These are phyloP conservation scores for Anhinga rufa DNA, from an alignment of 2,113 vertebrate genomes.

Conservation along the genomic window DNA sequence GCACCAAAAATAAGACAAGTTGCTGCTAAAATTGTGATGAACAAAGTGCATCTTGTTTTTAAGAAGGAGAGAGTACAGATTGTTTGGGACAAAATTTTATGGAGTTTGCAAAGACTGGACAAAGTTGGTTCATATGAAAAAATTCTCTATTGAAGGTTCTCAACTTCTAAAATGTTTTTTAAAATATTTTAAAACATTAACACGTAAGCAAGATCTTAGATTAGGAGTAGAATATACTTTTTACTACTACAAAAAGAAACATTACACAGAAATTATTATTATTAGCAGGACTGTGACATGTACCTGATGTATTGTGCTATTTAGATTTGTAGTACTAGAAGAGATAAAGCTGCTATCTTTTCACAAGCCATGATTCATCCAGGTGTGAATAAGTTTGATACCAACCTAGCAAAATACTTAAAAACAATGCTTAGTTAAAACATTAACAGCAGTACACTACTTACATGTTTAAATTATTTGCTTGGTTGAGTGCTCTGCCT, in stretches of 20 bases:
- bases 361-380: neutral
- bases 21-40: conserved; percentile 5
- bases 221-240: neutral
- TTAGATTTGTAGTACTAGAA: neutral
- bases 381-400: neutral
- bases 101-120: neutral
- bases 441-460: neutral
- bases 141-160: neutral
- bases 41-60: conserved; percentile 19
- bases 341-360: neutral
- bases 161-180: neutral
- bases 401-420: neutral
- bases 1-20: neutral
- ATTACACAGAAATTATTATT: neutral
- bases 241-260: neutral
- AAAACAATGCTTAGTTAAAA: neutral
- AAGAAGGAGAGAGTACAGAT: neutral
- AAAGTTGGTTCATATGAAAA: neutral
- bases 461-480: neutral
- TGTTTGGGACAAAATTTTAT: neutral
- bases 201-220: neutral
- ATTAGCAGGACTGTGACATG: neutral
- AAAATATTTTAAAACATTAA: neutral
- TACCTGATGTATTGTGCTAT: neutral
- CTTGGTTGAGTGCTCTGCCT: neutral